These are phyloP conservation scores for Gonocerus acuteangulatus DNA, from an alignment of 2,888 invertebrate species.

Conservation along the genomic window DNA sequence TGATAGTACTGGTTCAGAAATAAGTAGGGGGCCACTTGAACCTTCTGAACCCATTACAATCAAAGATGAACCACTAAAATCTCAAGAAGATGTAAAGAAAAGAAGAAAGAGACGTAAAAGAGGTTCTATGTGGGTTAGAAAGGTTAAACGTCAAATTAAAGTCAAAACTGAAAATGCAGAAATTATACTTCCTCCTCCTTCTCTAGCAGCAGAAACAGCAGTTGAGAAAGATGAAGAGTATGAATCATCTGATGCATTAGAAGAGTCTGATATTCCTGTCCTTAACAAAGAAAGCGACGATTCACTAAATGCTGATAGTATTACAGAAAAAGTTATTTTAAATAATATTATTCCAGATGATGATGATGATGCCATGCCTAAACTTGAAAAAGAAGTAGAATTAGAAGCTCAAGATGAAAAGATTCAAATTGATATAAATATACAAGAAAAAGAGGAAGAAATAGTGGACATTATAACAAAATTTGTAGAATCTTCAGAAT, in stretches of 20 bases:
- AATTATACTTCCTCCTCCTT: neutral
- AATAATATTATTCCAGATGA: neutral
- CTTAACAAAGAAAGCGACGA: slow-evolving; percentile 12
- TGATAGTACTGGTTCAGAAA: slow-evolving; percentile 23
- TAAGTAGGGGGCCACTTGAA: slow-evolving; percentile 5
- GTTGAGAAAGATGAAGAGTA: slow-evolving; percentile 3
- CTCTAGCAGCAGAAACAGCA: neutral
- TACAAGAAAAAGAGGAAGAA: neutral
- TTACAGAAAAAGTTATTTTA: neutral
- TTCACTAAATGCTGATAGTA: neutral
- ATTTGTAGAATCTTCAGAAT: no score
- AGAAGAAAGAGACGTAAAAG: slow-evolving; percentile 28
- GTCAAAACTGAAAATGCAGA: slow-evolving; percentile 14
- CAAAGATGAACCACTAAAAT: neutral
- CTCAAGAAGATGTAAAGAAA: slow-evolving; percentile 20
- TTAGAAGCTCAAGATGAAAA: neutral
- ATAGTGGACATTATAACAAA: neutral
- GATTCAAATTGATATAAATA: neutral
- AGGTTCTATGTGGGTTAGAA: slow-evolving; percentile 30
- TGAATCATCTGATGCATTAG: slow-evolving; percentile 2
- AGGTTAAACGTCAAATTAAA: slow-evolving; percentile 18
- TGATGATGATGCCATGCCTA: slow-evolving; percentile 16
- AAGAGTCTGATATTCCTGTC: slow-evolving; percentile 15
- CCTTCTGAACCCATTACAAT: neutral
- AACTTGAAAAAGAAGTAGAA: slow-evolving; percentile 21